Base-by-base conservation (phyloP, 2,113 vertebrate genomes). In the Hypomesus transpacificus region DNA sequence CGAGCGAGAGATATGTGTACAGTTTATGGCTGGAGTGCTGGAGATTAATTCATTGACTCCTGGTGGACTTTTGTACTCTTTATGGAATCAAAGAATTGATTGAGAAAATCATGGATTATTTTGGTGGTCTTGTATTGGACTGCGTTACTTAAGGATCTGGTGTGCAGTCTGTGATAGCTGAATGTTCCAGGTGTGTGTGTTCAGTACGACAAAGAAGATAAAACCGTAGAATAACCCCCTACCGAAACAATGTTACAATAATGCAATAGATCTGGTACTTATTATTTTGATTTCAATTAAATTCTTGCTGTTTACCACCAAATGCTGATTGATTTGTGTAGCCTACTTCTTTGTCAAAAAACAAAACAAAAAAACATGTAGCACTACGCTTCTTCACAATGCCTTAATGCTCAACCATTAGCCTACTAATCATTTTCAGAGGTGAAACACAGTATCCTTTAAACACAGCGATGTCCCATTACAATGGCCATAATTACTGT, bases 161-260 rank as follows among this genome's bases (percentile, higher is more conserved):
- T 95, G 95, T 96, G 94, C 94, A 94, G 93, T 95, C 93, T 95
- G 96, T 96, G 95, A 92, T 96, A 94, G 92, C 93, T 97, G 95
- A 96, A 96, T 98, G 95, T 97, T 96, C 90, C 93, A 91, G 96
- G 96, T 97, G 92, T 95, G 94, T 94, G 94, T 96, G 95, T 96
- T 94, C 92, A 95, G 93, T 93, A 91, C 93, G 93, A 93, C 94
- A 94, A 94, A 90, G 77, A 59, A 90, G 77, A 59, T 75, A 87
- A 71, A 72, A 75, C 75, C 74, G 90, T 95, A 95, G 93, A 95
- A 90, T 95, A 94, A 94, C 91, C 91, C 91, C 88, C 92, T 89
- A 89, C 88, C 90, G 89, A 92, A 95, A 88, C 90, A 94, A 94
- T 94, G 93, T 94, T 89, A 93, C 93, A 94, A 94, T 89, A 96